Evolutionary conservation across 2,888 invertebrate genomes (phyloP).

Genomic region (Rhingia rostrata): DNA sequence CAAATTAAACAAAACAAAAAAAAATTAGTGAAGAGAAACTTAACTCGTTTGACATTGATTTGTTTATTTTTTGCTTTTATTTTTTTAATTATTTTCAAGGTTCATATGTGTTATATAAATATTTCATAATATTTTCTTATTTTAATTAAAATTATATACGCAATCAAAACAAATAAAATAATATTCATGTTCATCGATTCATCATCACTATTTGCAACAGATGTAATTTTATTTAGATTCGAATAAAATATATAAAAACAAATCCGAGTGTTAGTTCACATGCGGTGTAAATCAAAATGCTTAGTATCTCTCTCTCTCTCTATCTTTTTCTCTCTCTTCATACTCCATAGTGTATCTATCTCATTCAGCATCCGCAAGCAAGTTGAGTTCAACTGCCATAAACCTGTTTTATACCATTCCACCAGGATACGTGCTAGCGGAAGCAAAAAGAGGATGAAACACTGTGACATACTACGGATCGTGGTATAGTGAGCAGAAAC

Average conservation of each 20-base stretch:
- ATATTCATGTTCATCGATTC: constrained; percentile 48
- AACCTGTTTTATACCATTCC: no score
- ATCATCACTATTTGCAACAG: constrained; percentile 37
- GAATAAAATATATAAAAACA: constrained; percentile 35
- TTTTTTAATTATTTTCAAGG: constrained; percentile 3
- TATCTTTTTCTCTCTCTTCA: no score
- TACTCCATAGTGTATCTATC: no score
- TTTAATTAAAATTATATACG: constrained; percentile 1
- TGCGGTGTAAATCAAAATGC: no score
- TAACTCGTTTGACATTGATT: not conserved
- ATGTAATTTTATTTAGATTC: constrained; percentile 57
- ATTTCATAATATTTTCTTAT: constrained; percentile 26
- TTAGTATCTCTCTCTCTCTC: no score
- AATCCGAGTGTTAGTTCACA: constrained; percentile 20
- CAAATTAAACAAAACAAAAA: constrained; percentile 33
- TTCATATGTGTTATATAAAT: constrained; percentile 11
- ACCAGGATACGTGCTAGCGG: no score
- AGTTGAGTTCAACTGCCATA: no score
- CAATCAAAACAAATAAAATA: constrained; percentile 2
- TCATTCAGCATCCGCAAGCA: no score
- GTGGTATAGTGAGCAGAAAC: no score
- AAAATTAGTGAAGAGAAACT: not conserved
- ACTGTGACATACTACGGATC: no score
- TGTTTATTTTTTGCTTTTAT: not conserved
- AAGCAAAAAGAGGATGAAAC: no score